These are phyloP conservation scores for Upupa epops DNA, from an alignment of 2,113 vertebrate species.

Conservation along the genomic window DNA sequence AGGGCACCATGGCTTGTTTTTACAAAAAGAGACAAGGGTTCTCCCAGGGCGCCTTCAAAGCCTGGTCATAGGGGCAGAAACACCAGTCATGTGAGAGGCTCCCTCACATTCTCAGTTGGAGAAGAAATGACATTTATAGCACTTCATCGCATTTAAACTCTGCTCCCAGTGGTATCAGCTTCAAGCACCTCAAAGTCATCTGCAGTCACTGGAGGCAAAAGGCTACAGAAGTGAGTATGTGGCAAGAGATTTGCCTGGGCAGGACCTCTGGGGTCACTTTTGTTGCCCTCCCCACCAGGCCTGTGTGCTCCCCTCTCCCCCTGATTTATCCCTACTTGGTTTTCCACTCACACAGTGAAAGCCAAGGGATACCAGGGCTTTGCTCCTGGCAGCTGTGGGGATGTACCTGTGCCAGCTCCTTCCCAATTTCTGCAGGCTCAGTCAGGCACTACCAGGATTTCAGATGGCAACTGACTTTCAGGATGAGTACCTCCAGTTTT, in stretches of 20 bases:
- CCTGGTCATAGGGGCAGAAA: background rate
- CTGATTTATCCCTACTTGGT: background rate
- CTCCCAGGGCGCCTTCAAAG: background rate
- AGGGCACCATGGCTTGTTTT: background rate
- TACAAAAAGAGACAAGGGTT: background rate
- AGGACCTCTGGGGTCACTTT: accelerated
- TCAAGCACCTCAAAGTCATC: accelerated
- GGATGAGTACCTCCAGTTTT: background rate
- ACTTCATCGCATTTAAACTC: background rate
- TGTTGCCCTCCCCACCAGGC: background rate
- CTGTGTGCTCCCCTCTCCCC: background rate
- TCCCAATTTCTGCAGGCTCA: background rate
- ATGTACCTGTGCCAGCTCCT: background rate
- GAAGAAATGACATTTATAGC: background rate
- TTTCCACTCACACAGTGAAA: background rate
- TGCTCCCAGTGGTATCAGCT: background rate
- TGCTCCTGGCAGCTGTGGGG: background rate
- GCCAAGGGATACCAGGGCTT: background rate
- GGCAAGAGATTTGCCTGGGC: accelerated
- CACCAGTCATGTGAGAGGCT: background rate
- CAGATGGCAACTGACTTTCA: background rate
- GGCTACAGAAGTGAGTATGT: accelerated
- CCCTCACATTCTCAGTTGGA: background rate
- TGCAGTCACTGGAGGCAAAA: accelerated
- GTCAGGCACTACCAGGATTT: background rate